A percentile compares a stretch with the other conserved stretches of the same genome.
Conservation (phyloP, 2,888 invertebrate genomes). For the Trachelus iudaicus region DNA sequence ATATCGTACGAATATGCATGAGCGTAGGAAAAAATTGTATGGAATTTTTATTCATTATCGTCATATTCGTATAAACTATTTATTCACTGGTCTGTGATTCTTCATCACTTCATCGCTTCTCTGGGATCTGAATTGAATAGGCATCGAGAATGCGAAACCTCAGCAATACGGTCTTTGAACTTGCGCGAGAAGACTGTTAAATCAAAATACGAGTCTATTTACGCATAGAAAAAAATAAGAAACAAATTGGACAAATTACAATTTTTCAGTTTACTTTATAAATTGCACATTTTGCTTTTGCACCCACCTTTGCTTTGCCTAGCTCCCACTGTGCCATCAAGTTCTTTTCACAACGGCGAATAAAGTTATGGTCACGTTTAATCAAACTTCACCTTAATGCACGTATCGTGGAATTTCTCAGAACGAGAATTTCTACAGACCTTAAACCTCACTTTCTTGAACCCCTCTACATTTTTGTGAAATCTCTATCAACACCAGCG, state of each 20-base stretch:
- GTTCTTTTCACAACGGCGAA: neutral
- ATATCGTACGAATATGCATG: no score
- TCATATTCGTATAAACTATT: no score
- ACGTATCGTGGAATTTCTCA: neutral
- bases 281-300: neutral
- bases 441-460: no score
- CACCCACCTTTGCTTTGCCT: no score
- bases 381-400: neutral
- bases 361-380: neutral
- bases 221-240: neutral
- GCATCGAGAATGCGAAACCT: neutral
- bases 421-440: neutral
- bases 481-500: neutral
- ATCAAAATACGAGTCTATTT: no score
- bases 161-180: neutral
- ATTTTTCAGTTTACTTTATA: neutral
- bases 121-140: neutral
- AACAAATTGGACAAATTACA: neutral
- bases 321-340: neutral
- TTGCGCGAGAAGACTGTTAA: neutral
- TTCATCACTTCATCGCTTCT: neutral
- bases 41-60: neutral
- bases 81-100: no score
- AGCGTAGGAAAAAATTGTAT: no score
- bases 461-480: neutral